Percentiles rank a stretch among this genome's conserved stretches.
Evolutionary conservation across 2,797 vertebrate genomes (phyloP).

Genomic region (Sebastes minor): DNA sequence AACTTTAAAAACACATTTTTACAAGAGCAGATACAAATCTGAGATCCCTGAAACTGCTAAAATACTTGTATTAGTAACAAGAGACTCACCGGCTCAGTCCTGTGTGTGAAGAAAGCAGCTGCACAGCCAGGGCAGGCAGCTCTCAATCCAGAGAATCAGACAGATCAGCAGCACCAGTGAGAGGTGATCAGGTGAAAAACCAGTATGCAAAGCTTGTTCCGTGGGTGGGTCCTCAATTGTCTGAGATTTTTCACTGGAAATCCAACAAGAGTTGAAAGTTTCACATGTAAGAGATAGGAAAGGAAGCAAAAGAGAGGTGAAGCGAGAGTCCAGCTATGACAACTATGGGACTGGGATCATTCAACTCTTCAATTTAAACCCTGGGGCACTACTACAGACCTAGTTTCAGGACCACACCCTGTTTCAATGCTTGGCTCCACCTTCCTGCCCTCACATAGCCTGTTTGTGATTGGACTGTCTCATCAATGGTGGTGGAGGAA

Average conservation of each 20-base stretch:
- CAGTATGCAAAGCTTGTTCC: neutral
- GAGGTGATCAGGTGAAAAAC: conserved; percentile 24
- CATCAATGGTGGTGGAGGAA: conserved; percentile 41
- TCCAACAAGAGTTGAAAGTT: conserved; percentile 18
- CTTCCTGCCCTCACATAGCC: conserved; percentile 48
- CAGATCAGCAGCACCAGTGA: conserved; percentile 28
- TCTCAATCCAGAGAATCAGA: conserved; percentile 37
- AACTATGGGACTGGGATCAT: conserved; percentile 36
- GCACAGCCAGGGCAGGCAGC: conserved; percentile 41
- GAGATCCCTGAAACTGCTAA: neutral
- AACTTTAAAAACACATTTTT: neutral
- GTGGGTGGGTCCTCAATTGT: conserved; percentile 16
- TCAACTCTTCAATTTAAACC: conserved; percentile 75
- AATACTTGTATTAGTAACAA: neutral
- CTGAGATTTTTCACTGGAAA: neutral
- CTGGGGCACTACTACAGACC: conserved; percentile 55
- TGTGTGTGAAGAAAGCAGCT: conserved; percentile 15
- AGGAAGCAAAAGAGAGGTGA: neutral
- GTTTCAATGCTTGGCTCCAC: conserved; percentile 71
- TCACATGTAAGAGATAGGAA: neutral
- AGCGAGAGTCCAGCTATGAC: conserved; percentile 23
- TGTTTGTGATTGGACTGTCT: conserved; percentile 67
- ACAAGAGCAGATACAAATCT: neutral
- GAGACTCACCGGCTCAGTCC: conserved; percentile 73
- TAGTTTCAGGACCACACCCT: conserved; percentile 81